Percentiles rank a stretch among this genome's conserved stretches.
These are phyloP conservation scores for Turritopsis rubra DNA, from an alignment of 30 jellyfish, hydroid and myxozoan species.

Conservation along the genomic window DNA sequence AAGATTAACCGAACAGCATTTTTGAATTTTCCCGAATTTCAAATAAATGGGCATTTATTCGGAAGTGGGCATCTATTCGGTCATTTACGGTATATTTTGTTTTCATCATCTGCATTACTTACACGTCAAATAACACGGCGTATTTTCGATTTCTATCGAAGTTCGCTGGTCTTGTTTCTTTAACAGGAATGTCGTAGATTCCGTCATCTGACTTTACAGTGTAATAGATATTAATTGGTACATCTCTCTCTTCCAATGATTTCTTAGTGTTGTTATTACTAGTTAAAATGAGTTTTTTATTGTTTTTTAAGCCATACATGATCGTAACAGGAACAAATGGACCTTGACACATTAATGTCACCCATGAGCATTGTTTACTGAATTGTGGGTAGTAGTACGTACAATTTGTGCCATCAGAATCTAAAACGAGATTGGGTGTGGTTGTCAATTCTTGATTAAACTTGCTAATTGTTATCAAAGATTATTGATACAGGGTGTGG, in stretches of 20 bases:
- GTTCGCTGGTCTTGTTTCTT: slow-evolving; percentile 76
- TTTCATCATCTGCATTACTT: slow-evolving; percentile 10
- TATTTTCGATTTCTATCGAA: slow-evolving; percentile 61
- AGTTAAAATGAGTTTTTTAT: slow-evolving; percentile 10
- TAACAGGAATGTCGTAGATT: slow-evolving; percentile 61
- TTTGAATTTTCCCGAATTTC: no score
- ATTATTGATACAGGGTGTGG: no score
- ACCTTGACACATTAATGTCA: slow-evolving; percentile 66
- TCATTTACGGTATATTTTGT: no score
- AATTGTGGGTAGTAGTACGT: slow-evolving; percentile 64
- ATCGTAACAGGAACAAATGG: slow-evolving; percentile 63
- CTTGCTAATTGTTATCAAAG: no score
- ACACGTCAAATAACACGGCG: slow-evolving; percentile 89
- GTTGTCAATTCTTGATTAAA: no score
- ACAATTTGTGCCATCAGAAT: slow-evolving; percentile 55
- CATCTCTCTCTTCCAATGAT: slow-evolving; percentile 27
- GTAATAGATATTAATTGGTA: slow-evolving; percentile 59
- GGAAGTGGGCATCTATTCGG: no score
- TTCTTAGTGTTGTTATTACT: slow-evolving; percentile 40
- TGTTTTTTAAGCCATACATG: slow-evolving; percentile 39
- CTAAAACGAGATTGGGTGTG: slow-evolving; percentile 18
- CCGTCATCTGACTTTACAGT: slow-evolving; percentile 68
- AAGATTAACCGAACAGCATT: no score
- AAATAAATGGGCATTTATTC: no score
- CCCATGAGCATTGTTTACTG: slow-evolving; percentile 93